Evolutionary conservation across 1,140 invertebrate species (phyloP), one percentile per base, ranked within the genome.

Genomic region (Thrips palmi): DNA sequence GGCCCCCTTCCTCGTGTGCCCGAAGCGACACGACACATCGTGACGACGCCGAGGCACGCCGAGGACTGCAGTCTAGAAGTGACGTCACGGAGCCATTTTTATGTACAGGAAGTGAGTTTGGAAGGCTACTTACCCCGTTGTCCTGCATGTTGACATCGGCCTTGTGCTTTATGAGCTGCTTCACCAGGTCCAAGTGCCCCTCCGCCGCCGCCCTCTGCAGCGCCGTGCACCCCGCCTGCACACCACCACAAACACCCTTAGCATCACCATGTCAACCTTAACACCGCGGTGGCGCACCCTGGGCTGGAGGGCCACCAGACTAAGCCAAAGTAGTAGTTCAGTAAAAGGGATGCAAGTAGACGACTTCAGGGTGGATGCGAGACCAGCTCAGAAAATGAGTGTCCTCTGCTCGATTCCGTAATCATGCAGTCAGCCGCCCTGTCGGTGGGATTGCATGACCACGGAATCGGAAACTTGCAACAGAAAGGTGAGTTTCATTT

Each of bases 131-230:
- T 46, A 82, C 78, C 54, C 75, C 62, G 37, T 56, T 68, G 51
- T 84, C 84, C 53, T 83, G 78, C 29, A 69, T 71, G 51, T 79
- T 72, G 38, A 81, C 68, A 37, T 76, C 68, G 0, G 71, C 73
- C 17, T 68, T 70, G 42, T 73, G 63, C 45, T 74, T 74, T 40
- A 87, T 56, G 27, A 89, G 57, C 34, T 81, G 53, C 27, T 68
- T 62, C 23, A 85, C 69, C 27, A 78, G 70, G 22, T 82, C 76
- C 40, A 78, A 64, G 53, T 85, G 78, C 1, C 83, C 83, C 49
- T 84, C 77, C n/a, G 80, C 72, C 1, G 82, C 74, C 18, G 81
- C 81, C 40, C 78, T 70, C 54, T 87, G 82, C 36, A 89, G 53
- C 4, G 78, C 67, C 28, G 74, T 78, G 49, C 71, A 73, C 1